These are phyloP conservation scores for Parochlus steinenii DNA, from an alignment of 2,888 invertebrate genomes.

Conservation along the genomic window DNA sequence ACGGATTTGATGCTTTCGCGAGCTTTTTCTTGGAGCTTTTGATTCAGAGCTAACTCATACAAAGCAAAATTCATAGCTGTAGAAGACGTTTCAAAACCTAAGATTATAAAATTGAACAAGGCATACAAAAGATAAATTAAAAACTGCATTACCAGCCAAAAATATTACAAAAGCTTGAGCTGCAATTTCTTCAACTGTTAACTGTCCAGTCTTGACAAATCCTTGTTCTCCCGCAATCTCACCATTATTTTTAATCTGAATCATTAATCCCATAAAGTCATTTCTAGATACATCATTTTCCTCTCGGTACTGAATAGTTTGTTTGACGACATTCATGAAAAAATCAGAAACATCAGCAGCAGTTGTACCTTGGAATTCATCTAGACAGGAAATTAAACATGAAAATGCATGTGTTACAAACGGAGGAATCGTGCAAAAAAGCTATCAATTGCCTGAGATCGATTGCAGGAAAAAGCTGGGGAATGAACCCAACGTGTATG, in stretches of 20 bases:
- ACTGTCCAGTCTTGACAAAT: not conserved
- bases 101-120: slow-evolving; percentile 27
- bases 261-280: slow-evolving; percentile 38
- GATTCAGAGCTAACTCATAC: slow-evolving; percentile 11
- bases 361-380: too few species aligned
- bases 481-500: too few species aligned
- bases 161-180: slow-evolving; percentile 9
- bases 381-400: too few species aligned
- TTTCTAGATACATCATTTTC: slow-evolving; percentile 29
- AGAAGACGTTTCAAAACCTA: slow-evolving; percentile 44
- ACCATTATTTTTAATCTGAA: slow-evolving; percentile 33
- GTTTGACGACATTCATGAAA: slow-evolving; percentile 30
- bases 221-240: slow-evolving; percentile 20
- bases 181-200: slow-evolving; percentile 7
- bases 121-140: too few species aligned
- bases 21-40: slow-evolving; percentile 10
- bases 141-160: not conserved
- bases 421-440: too few species aligned
- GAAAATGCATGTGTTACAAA: too few species aligned
- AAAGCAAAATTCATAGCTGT: slow-evolving; percentile 30
- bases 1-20: slow-evolving; percentile 10
- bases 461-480: too few species aligned
- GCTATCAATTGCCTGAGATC: too few species aligned
- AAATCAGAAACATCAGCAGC: slow-evolving; percentile 22
- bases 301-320: slow-evolving; percentile 30